A percentile compares a stretch with the other conserved stretches of the same genome.
Conservation (phyloP, 2,888 invertebrate species). For the Drosophila tripunctata region DNA sequence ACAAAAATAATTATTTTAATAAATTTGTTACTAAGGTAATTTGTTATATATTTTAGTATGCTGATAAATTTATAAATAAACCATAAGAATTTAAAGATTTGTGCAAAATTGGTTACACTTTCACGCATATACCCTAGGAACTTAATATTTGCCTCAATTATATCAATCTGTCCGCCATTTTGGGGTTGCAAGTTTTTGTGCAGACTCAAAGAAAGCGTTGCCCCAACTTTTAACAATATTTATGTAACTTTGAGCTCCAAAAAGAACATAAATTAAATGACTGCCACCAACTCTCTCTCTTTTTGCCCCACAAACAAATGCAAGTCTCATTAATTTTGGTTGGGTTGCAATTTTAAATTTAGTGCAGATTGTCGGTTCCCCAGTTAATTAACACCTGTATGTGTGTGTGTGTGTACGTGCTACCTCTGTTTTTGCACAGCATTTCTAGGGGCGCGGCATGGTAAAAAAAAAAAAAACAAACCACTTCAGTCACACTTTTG, state of each 20-base stretch:
- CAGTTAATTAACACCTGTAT: constrained; percentile 74
- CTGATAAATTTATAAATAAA: no score
- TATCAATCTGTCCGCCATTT: neutral
- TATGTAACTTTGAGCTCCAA: neutral
- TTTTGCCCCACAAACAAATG: constrained; percentile 38
- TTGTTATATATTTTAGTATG: no score
- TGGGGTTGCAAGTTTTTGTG: neutral
- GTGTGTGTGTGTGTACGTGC: neutral
- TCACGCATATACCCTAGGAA: no score
- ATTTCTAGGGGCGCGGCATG: neutral
- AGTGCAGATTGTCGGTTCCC: constrained; percentile 40
- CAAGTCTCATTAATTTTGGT: constrained; percentile 72
- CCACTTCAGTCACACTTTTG: constrained; percentile 74
- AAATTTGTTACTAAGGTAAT: neutral
- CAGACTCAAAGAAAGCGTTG: constrained; percentile 4
- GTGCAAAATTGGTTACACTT: no score
- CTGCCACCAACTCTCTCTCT: neutral
- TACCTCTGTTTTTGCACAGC: neutral
- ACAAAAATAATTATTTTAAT: no score
- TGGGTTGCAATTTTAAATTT: constrained; percentile 73
- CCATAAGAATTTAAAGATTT: no score
- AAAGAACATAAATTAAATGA: constrained; percentile 8
- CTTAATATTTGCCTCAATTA: neutral
- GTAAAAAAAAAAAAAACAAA: no score
- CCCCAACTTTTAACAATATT: constrained; percentile 3